Evolutionary conservation across 2,113 vertebrate species (phyloP).

Genomic region (Ctenodactylus gundi): DNA sequence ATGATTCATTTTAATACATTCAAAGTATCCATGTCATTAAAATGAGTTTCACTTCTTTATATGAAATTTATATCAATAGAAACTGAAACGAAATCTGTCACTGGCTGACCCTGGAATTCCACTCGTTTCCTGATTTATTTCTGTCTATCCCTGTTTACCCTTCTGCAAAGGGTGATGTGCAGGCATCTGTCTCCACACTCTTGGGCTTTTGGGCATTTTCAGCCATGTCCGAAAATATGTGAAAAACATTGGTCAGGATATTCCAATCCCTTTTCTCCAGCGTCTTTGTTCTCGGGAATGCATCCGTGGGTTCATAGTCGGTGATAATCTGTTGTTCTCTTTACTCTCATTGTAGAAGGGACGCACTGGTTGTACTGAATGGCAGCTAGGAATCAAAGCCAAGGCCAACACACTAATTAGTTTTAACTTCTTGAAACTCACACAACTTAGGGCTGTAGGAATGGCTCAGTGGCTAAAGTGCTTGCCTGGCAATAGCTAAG

Average conservation of each 20-base stretch:
- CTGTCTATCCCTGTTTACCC: slow-evolving; percentile 37
- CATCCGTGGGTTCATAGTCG: not conserved
- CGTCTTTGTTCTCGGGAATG: slow-evolving; percentile 1
- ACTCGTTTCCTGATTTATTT: not conserved
- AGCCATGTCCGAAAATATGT: slow-evolving; percentile 22
- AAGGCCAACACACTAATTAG: slow-evolving; percentile 51
- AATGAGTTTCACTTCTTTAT: slow-evolving; percentile 74
- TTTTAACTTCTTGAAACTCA: not conserved
- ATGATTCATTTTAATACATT: slow-evolving; percentile 87
- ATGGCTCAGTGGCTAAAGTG: too few relatives aligned
- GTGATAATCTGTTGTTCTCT: slow-evolving; percentile 16
- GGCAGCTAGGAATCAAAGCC: not conserved
- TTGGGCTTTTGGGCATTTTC: not conserved
- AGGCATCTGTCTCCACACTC: not conserved
- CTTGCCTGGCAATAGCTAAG: too few relatives aligned
- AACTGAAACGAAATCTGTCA: slow-evolving; percentile 53
- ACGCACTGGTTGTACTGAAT: not conserved
- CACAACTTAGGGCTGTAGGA: too few relatives aligned
- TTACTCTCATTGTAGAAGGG: slow-evolving; percentile 25
- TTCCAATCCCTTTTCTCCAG: not conserved
- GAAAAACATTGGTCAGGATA: slow-evolving; percentile 34
- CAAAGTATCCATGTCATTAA: slow-evolving; percentile 81
- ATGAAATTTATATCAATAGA: slow-evolving; percentile 74
- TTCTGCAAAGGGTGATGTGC: not conserved
- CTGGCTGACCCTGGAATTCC: not conserved